Conservation (phyloP, 2,888 invertebrate genomes). For the Tetragonisca angustula region DNA sequence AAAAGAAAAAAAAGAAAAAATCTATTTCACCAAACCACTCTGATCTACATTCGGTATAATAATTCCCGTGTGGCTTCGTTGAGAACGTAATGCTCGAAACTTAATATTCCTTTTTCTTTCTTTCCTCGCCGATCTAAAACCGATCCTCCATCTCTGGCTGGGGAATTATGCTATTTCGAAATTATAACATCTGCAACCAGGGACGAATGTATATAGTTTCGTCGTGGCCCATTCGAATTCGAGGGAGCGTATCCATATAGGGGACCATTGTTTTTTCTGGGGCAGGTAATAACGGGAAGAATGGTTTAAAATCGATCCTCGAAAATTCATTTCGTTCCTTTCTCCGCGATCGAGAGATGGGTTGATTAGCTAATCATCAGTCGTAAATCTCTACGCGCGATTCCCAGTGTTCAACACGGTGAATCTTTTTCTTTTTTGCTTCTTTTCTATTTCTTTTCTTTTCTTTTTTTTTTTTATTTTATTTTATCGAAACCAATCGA, state of each 20-base stretch:
- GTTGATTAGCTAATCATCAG: slow-evolving; percentile 61
- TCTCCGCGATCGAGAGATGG: slow-evolving; percentile 59
- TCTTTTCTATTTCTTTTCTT: no score
- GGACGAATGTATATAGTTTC: slow-evolving; percentile 61
- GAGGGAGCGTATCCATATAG: slow-evolving; percentile 22
- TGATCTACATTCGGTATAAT: not conserved
- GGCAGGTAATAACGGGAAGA: slow-evolving; percentile 62
- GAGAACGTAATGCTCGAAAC: not conserved
- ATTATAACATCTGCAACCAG: slow-evolving; percentile 81
- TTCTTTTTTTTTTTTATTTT: no score
- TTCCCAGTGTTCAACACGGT: not conserved
- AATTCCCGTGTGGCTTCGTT: not conserved
- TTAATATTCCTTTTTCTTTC: not conserved
- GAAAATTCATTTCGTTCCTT: slow-evolving; percentile 59
- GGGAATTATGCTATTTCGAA: slow-evolving; percentile 78
- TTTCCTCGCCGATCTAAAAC: slow-evolving; percentile 5
- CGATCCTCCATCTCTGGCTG: slow-evolving; percentile 59
- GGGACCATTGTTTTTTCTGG: slow-evolving; percentile 67
- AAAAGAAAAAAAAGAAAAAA: no score
- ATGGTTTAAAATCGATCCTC: slow-evolving; percentile 62
- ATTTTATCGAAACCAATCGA: slow-evolving; percentile 3
- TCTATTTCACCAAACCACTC: not conserved
- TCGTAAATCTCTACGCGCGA: slow-evolving; percentile 8
- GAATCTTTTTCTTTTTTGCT: no score
- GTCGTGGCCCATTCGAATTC: slow-evolving; percentile 37